Base-by-base conservation (phyloP, 1,140 invertebrate species). In the Pinna nobilis region DNA sequence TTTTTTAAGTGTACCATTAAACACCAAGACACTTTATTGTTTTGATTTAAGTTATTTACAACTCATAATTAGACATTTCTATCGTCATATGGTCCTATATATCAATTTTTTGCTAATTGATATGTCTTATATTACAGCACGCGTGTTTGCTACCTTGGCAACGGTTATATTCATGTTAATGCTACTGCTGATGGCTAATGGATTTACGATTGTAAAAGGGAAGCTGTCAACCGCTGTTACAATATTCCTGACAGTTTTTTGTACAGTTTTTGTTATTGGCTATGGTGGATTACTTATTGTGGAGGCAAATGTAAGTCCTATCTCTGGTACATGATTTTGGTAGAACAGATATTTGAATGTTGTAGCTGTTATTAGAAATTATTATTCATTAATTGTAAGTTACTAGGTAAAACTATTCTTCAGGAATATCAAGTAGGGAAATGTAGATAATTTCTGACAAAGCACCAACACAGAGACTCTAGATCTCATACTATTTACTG, bases 141-240 rank as follows among this genome's bases (percentile, higher is more conserved):
- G 92, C 80, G 89, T 95, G 39, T 89, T 94, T 49, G 93, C 94
- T 87, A 92, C 93, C 1, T 87, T 91, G 9, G 93, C 93, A 69
- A 51, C 94, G 93, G 84, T 87, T 20, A 59, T 81, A 0, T 96
- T 95, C 79, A 90, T 97, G 0, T 82, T 96, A 0, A 89, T 97
- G 30, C 89, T 97, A 25, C 88, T 97, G 23, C 87, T 97, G n/a
- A 89, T 97, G 82, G 95, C 94, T 0, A 95, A 97, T 88, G 96
- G 96, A 2, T 97, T 94, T 82, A 97, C 96, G 0, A 93, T 97
- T 13, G 97, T 96, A 0, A 91, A 95, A 71, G 96, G 94, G 0
- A 87, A 94, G 3, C 88, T 97, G 18, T 91, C 93, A 51, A 86
- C 92, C 1, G 89, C 87, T 18, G 93, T 93, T 23, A 91, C 92